Evolutionary conservation across 2,113 vertebrate species (phyloP).

Genomic region (Haemorhous mexicanus): DNA sequence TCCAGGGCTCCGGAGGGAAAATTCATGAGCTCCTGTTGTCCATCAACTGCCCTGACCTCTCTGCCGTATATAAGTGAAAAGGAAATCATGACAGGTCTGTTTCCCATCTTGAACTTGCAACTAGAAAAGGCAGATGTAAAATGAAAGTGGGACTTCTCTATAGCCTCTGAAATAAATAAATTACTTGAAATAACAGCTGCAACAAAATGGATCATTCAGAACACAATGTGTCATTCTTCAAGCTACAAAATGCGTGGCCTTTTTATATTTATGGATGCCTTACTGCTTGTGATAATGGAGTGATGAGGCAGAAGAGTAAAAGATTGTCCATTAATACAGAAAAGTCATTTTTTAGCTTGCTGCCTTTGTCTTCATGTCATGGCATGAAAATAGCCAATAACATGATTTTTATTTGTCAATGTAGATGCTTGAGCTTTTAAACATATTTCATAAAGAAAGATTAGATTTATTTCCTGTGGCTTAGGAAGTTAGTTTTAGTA

Average conservation of each 20-base stretch:
- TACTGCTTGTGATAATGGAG: not conserved
- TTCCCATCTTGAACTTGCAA: slow-evolving; percentile 34
- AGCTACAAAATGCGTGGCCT: not conserved
- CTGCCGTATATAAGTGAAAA: not conserved
- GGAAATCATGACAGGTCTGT: slow-evolving; percentile 24
- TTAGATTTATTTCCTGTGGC: not conserved
- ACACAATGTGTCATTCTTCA: not conserved
- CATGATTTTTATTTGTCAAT: not conserved
- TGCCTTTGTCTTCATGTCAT: not conserved
- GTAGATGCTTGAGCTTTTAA: not conserved
- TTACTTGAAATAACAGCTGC: slow-evolving; percentile 23
- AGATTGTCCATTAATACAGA: not conserved
- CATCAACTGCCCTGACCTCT: slow-evolving; percentile 22
- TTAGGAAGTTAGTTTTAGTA: not conserved
- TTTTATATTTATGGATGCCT: slow-evolving; percentile 15
- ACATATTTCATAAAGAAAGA: not conserved
- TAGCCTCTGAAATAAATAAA: slow-evolving; percentile 41
- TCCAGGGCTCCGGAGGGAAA: slow-evolving; percentile 40
- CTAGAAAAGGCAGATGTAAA: slow-evolving; percentile 32
- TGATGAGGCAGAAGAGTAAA: not conserved
- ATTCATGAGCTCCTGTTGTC: slow-evolving; percentile 58
- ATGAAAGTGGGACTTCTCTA: not conserved
- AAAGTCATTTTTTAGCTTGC: not conserved
- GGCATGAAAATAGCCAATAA: not conserved
- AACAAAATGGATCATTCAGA: not conserved